These are phyloP conservation scores for Ranitomeya imitator DNA, from an alignment of 2,113 vertebrate species.

Conservation along the genomic window DNA sequence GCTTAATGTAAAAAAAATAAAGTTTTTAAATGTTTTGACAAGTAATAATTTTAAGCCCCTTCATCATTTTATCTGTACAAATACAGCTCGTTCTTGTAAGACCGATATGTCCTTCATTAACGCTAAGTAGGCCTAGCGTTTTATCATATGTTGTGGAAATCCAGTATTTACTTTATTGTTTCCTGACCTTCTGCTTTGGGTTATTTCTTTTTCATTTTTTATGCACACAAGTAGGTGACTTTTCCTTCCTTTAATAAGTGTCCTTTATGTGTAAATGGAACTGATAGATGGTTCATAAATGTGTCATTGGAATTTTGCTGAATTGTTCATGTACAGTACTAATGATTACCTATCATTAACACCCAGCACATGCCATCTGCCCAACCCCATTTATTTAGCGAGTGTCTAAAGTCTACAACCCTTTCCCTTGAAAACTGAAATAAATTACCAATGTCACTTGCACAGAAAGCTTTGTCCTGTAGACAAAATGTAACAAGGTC, in stretches of 20 bases:
- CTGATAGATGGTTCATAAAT: conserved; percentile 77
- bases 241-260: conserved; percentile 79
- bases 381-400: neutral
- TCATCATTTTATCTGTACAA: neutral
- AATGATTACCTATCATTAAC: neutral
- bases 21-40: no score
- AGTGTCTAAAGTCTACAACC: conserved; percentile 21
- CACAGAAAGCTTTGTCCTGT: conserved; percentile 62
- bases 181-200: conserved; percentile 74
- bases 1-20: no score
- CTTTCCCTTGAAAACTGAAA: conserved; percentile 66
- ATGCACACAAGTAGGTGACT: conserved; percentile 78
- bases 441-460: conserved; percentile 66
- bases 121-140: conserved; percentile 68
- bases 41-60: neutral
- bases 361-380: conserved; percentile 24
- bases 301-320: conserved; percentile 65
- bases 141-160: conserved; percentile 77
- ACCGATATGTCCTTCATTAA: neutral
- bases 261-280: conserved; percentile 74
- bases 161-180: conserved; percentile 81
- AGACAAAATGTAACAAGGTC: conserved; percentile 69
- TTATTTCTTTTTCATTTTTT: conserved; percentile 75
- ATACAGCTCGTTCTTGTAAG: neutral
- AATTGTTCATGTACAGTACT: neutral